These are phyloP conservation scores for Tetramorium parvispinum DNA, from an alignment of 1,140 invertebrate genomes.

Conservation along the genomic window DNA sequence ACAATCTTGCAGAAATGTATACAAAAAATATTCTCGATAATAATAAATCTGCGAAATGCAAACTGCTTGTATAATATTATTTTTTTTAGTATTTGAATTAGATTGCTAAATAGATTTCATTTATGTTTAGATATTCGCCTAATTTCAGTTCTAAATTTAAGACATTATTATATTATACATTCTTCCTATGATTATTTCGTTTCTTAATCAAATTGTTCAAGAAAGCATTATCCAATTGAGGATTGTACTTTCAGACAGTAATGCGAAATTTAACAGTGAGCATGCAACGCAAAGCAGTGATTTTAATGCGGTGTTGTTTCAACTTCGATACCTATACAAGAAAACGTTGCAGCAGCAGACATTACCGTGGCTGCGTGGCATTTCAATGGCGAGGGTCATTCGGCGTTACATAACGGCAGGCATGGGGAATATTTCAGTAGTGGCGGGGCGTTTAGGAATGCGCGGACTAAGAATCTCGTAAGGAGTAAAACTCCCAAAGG, in stretches of 20 bases:
- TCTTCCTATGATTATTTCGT: neutral
- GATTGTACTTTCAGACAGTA: neutral
- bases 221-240: neutral
- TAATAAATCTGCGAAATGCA: neutral
- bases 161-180: neutral
- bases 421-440: constrained; percentile 39
- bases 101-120: neutral
- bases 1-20: neutral
- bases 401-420: constrained; percentile 21
- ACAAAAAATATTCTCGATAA: neutral
- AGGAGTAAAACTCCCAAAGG: constrained; percentile 35
- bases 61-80: neutral
- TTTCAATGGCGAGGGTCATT: constrained; percentile 60
- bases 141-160: neutral
- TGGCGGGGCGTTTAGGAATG: constrained; percentile 31
- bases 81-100: neutral
- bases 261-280: neutral
- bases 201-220: neutral
- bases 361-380: constrained; percentile 24
- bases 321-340: neutral
- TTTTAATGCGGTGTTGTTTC: neutral
- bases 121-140: neutral
- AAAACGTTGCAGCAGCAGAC: neutral
- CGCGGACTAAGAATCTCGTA: constrained; percentile 39
- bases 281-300: neutral